phyloP scores from a whole-genome alignment of 2,888 invertebrate species.

The Oligia latruncula region DNA sequence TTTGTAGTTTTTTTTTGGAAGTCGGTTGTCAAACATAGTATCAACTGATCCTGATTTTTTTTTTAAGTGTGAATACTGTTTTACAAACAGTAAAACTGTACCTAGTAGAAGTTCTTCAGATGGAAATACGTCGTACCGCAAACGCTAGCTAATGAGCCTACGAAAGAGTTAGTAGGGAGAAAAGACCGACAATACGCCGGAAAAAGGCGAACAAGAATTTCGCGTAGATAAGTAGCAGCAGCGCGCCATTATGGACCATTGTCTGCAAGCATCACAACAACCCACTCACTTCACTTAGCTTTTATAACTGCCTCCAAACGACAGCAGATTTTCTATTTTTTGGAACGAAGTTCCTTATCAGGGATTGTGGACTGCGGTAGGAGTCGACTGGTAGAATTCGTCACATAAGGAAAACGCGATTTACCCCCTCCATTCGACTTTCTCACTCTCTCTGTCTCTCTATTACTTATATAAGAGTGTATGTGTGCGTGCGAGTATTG shows the following conservation, averaged over 20 bases:
- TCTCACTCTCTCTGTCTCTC: background rate
- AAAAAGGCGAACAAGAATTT: slow-evolving; percentile 32
- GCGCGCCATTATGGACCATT: slow-evolving; percentile 42
- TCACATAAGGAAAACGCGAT: background rate
- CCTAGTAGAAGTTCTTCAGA: too few relatives aligned
- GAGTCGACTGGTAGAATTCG: background rate
- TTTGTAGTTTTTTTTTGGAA: too few relatives aligned
- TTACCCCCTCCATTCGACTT: background rate
- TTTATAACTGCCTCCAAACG: slow-evolving; percentile 26
- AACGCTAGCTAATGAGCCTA: slow-evolving; percentile 15
- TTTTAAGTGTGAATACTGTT: background rate
- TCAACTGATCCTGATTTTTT: background rate
- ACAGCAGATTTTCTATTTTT: slow-evolving; percentile 6
- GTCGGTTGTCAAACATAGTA: background rate
- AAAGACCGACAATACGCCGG: slow-evolving; percentile 27
- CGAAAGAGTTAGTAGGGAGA: slow-evolving; percentile 6
- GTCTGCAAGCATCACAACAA: slow-evolving; percentile 33
- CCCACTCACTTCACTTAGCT: slow-evolving; percentile 28
- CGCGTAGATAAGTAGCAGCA: slow-evolving; percentile 36
- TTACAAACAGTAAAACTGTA: background rate
- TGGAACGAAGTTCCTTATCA: background rate
- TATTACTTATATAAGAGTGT: background rate
- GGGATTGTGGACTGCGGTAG: background rate
- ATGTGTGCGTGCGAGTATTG: background rate
- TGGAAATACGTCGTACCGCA: background rate